Conservation (phyloP, 2,113 vertebrate genomes). For the Bostrychus sinensis region DNA sequence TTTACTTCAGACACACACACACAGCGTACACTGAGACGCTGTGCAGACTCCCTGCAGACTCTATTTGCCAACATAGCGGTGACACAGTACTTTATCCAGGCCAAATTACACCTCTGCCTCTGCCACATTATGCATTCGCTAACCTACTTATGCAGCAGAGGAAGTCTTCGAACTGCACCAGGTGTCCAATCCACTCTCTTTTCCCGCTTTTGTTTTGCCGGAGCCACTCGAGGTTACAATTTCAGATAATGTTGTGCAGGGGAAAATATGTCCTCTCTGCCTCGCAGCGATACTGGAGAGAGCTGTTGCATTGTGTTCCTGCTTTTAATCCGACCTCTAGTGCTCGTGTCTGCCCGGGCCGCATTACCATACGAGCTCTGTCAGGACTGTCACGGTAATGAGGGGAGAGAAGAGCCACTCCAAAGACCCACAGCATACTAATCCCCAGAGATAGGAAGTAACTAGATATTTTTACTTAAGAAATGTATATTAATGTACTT, state of each 20-base stretch:
- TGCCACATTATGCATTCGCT: slow-evolving; percentile 36
- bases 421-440: slow-evolving; percentile 5
- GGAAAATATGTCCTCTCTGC: slow-evolving; percentile 9
- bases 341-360: slow-evolving; percentile 15
- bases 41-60: slow-evolving; percentile 48
- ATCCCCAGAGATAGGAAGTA: too few species aligned
- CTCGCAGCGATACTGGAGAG: not conserved
- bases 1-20: slow-evolving; percentile 22
- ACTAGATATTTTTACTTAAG: too few species aligned
- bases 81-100: slow-evolving; percentile 56
- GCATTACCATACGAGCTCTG: slow-evolving; percentile 11
- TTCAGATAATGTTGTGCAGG: slow-evolving; percentile 12
- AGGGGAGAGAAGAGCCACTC: slow-evolving; percentile 17
- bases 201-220: slow-evolving; percentile 16
- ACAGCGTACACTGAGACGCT: slow-evolving; percentile 22
- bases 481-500: too few species aligned
- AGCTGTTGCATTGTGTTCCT: not conserved
- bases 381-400: slow-evolving; percentile 16
- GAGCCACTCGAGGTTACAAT: slow-evolving; percentile 25
- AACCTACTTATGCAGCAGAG: slow-evolving; percentile 64
- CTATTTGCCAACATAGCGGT: slow-evolving; percentile 39
- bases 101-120: slow-evolving; percentile 23
- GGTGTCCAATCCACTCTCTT: slow-evolving; percentile 33
- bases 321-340: slow-evolving; percentile 18
- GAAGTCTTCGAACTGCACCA: slow-evolving; percentile 32